These are phyloP conservation scores for Siniperca knerii DNA, from an alignment of 2,113 vertebrate species.

Conservation along the genomic window DNA sequence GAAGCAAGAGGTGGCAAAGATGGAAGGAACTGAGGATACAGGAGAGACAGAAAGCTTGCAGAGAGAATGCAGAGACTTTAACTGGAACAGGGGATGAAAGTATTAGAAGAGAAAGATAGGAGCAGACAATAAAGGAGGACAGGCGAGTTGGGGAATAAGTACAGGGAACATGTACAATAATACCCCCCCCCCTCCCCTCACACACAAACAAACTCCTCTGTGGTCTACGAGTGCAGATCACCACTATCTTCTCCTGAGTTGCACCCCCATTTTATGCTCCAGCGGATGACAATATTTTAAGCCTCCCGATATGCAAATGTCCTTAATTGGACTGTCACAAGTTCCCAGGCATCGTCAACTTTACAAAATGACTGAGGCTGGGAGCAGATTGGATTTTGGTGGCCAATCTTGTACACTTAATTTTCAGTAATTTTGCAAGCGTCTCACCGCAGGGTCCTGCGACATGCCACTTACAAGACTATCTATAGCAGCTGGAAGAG, in stretches of 20 bases:
- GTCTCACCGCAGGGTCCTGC: conserved; percentile 43
- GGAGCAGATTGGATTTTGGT: conserved; percentile 78
- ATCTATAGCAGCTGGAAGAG: conserved; percentile 39
- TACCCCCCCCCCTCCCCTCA: no score
- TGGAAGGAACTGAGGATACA: background rate
- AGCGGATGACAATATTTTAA: conserved; percentile 80
- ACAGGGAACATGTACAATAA: conserved; percentile 20
- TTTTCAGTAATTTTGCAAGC: conserved; percentile 70
- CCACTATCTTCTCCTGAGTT: conserved; percentile 55
- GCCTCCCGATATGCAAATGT: conserved; percentile 79
- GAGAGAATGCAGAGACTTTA: background rate
- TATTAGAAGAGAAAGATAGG: conserved; percentile 7
- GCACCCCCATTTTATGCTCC: conserved; percentile 80
- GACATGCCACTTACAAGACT: conserved; percentile 64
- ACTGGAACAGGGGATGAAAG: conserved; percentile 6
- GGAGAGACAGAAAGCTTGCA: background rate
- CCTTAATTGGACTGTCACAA: conserved; percentile 84
- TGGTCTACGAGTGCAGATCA: conserved; percentile 54
- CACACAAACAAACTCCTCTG: background rate
- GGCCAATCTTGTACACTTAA: conserved; percentile 79
- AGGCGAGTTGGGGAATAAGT: background rate
- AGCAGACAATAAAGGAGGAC: conserved; percentile 7
- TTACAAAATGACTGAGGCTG: conserved; percentile 73
- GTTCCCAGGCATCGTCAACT: conserved; percentile 73
- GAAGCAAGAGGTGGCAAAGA: background rate